Percentiles rank a stretch among this genome's conserved stretches.
These are phyloP conservation scores for Hirudinaria manillensis DNA, from an alignment of 2,888 invertebrate genomes.

Conservation along the genomic window DNA sequence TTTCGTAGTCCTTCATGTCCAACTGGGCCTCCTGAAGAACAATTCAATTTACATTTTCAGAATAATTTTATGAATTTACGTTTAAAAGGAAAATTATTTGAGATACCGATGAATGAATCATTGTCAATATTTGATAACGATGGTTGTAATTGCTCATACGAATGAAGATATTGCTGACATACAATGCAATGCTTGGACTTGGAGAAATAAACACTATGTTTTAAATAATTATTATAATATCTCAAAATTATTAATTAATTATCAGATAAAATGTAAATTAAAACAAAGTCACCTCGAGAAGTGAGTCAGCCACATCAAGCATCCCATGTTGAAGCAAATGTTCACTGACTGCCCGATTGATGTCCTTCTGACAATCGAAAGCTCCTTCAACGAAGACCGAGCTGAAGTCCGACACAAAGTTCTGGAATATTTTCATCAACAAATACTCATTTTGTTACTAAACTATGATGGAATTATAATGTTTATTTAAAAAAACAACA, in stretches of 20 bases:
- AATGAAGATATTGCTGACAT: too few relatives aligned
- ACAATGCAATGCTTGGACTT: too few relatives aligned
- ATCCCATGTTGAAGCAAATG: conserved; percentile 91
- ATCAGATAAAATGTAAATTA: too few relatives aligned
- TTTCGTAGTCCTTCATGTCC: conserved; percentile 62
- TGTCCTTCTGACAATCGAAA: conserved; percentile 66
- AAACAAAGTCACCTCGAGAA: conserved; percentile 68
- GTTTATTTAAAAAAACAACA: background rate
- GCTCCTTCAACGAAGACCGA: conserved; percentile 79
- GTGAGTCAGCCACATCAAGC: conserved; percentile 80
- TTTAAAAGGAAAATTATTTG: background rate
- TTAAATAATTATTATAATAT: too few relatives aligned
- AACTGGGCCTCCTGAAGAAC: conserved; percentile 66
- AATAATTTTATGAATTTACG: background rate
- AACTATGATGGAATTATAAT: background rate
- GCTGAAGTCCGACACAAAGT: conserved; percentile 84
- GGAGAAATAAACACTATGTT: too few relatives aligned
- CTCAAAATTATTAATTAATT: too few relatives aligned
- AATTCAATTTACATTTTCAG: background rate
- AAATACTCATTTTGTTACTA: background rate
- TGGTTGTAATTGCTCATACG: too few relatives aligned
- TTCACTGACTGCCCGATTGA: conserved; percentile 86
- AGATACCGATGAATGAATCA: background rate
- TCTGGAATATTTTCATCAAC: conserved; percentile 54
- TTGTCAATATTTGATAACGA: background rate